Evolutionary conservation across 2,113 vertebrate genomes (phyloP).

Genomic region (Sitta europaea): DNA sequence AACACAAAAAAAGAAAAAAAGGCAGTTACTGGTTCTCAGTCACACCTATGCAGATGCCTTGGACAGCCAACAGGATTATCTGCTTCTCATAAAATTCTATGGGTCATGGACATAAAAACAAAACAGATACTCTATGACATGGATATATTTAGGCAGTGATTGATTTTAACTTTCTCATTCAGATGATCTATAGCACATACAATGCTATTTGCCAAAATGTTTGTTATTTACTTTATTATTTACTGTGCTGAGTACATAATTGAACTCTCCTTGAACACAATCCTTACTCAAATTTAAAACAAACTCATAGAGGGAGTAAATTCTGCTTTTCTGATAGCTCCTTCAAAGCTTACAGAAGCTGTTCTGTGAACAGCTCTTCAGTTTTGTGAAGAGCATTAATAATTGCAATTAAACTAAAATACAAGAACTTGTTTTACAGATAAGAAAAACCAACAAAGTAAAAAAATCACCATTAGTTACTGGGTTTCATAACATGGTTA

Average conservation of each 20-base stretch:
- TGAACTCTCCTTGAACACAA: neutral
- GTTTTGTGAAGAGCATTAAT: neutral
- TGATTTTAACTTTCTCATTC: neutral
- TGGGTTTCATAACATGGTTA: neutral
- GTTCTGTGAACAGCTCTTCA: neutral
- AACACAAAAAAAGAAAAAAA: neutral
- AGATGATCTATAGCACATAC: neutral
- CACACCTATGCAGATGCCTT: neutral
- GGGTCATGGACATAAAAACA: neutral
- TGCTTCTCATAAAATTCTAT: neutral
- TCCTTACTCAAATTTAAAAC: neutral
- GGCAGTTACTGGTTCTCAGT: neutral
- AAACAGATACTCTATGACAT: neutral
- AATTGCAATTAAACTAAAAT: neutral
- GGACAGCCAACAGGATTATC: neutral
- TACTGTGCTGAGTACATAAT: neutral
- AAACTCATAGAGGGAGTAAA: neutral
- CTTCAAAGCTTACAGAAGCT: neutral
- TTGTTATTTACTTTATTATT: neutral
- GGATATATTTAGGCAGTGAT: neutral
- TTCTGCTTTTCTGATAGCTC: neutral
- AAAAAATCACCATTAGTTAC: neutral
- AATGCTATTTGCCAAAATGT: neutral
- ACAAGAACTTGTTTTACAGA: neutral
- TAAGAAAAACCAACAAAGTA: neutral